Percentiles rank a stretch among this genome's conserved stretches.
These are phyloP conservation scores for Chloroceryle aenea DNA, from an alignment of 2,113 vertebrate species.

Conservation along the genomic window DNA sequence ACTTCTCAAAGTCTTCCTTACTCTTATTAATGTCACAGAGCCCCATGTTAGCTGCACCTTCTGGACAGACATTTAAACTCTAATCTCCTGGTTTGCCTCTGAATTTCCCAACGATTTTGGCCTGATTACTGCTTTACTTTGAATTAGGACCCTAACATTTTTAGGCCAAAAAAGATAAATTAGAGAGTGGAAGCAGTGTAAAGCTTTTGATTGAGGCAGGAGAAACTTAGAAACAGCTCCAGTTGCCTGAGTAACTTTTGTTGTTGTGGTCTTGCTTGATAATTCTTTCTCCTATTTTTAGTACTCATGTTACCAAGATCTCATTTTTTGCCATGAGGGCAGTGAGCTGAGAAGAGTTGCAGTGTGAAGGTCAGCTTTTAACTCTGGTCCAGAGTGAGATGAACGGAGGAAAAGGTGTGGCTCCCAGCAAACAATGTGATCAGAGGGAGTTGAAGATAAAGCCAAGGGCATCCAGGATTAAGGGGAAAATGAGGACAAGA, in stretches of 20 bases:
- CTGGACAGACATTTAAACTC: background rate
- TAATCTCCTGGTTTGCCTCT: background rate
- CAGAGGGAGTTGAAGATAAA: conserved; percentile 8
- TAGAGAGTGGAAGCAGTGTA: background rate
- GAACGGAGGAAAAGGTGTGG: conserved; percentile 7
- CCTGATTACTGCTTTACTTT: background rate
- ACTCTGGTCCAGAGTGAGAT: background rate
- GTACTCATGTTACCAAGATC: background rate
- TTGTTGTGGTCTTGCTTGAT: background rate
- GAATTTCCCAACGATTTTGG: background rate
- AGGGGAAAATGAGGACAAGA: background rate
- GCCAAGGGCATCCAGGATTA: background rate
- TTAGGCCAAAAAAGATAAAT: background rate
- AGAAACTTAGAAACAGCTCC: background rate
- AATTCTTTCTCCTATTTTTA: conserved; percentile 45
- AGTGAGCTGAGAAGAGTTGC: conserved; percentile 1
- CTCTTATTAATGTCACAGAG: background rate
- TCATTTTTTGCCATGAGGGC: conserved; percentile 18
- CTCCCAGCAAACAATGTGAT: background rate
- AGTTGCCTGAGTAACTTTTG: background rate
- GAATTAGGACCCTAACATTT: background rate
- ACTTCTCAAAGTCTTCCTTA: background rate
- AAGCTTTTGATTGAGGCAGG: background rate
- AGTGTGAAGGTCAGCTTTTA: conserved; percentile 56
- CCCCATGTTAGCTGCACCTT: background rate